Base-by-base conservation (phyloP, 2,888 invertebrate genomes). In the Archips crataeganus region DNA sequence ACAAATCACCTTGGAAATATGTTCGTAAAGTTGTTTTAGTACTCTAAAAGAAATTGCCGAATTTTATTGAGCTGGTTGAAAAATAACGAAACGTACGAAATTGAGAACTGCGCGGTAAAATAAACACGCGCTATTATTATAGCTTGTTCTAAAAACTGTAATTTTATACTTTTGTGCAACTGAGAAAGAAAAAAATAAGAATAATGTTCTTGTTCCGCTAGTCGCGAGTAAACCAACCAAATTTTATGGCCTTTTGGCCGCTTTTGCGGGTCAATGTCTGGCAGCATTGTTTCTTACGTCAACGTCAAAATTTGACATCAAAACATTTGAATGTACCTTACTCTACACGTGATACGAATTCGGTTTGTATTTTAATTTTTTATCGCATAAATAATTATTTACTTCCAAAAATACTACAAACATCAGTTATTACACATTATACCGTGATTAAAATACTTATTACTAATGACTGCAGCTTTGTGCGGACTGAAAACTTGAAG, bases 311-410 rank as follows among this genome's bases (percentile, higher is more conserved):
- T 36, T 32, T 36, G 32, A 49, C 47, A 34, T 36, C 36, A 51
- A 36, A 65, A 65, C 51, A 51, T 65, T 65, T 64, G 63, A 63
- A 36, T 23, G 23, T 2, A 51, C 13, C 3, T 51, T 51, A 49
- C 13, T 3, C 2, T 9, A 64, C 64, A 64, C 34, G 64, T 64
- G 64, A 34, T 49, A 13, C 11, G 9, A 11, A 54, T 23, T 15
- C 9, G 2, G 54, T 23, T 54, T n/a, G n/a, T 15, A 9, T 54
- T 23, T 23, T 54, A 23, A 9, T 23, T 54, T 23, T 51, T 23
- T n/a, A 9, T 54, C 15, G 23, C 9, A 2, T 11, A 57, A n/a
- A 2, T 10, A 57, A 6, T 10, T 32, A 11, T 11, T 32, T 11
- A 32, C 32, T 10, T n/a, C 54, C 11, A 49, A 57, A 57, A 11